Evolutionary conservation across 2,113 vertebrate genomes (phyloP).

Genomic region (Physeter macrocephalus): DNA sequence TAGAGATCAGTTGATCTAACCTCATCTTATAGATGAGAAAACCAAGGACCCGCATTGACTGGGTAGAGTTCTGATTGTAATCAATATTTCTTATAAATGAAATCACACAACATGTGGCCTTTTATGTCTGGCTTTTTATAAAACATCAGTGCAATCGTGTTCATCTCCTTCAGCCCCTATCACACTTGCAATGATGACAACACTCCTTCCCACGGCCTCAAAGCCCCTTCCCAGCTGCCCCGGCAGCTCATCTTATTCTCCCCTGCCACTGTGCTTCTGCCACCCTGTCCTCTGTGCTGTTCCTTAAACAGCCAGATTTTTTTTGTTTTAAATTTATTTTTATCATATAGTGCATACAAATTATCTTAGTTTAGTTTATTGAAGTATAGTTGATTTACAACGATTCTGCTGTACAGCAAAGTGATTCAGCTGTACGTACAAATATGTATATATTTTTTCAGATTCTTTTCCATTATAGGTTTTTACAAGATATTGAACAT

Average conservation of each 20-base stretch:
- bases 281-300: not conserved
- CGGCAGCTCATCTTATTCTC: rapidly evolving
- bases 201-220: not conserved
- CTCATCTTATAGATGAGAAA: not conserved
- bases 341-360: not conserved
- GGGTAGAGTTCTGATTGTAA: not conserved
- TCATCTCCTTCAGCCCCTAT: not conserved
- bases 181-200: not conserved
- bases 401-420: not conserved
- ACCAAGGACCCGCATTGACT: not conserved
- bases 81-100: not conserved
- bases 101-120: not conserved
- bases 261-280: not conserved
- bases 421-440: not conserved
- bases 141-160: not conserved
- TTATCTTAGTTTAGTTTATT: not conserved
- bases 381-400: not conserved
- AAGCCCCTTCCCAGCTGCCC: not conserved
- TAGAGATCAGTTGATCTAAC: not conserved
- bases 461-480: not conserved
- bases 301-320: not conserved
- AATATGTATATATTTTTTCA: too few relatives aligned
- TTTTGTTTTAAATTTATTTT: not conserved
- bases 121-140: not conserved
- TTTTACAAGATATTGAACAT: rapidly evolving